Evolutionary conservation across 1,140 invertebrate species (phyloP), one percentile per base, ranked within the genome.

Genomic region (Holcopasites calliopsidis): DNA sequence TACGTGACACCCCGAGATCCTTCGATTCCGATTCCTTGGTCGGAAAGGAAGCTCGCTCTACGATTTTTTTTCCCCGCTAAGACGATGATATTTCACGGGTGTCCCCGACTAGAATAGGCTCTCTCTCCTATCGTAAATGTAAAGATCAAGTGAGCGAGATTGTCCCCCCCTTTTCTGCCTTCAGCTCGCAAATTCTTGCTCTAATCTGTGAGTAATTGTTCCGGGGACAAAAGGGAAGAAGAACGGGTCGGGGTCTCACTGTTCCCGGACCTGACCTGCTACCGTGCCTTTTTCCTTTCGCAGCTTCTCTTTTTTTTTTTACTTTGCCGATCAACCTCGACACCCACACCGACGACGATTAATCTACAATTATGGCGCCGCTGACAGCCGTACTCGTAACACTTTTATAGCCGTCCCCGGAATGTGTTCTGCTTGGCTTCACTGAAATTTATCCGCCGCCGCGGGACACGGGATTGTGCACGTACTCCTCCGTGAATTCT

Each of bases 151-250:
- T 83, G 76, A 81, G 73, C 76, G 65, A 84, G 86, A 86, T 85
- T 77, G 73, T 77, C 55, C 65, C 76, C 26, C 40, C 68, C 47
- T 33, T 40, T 76, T 76, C 62, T 71, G 54, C 77, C 73, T 47
- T 61, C 77, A 77, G 62, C 66, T 88, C 87, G 88, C 88, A 88
- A 88, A 88, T 88, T 88, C 87, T 84, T 40, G 64, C 80, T 87
- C 85, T 88, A 88, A 88, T 88, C 86, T 88, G 79, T 87, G 87
- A 88, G 85, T 88, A 88, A 88, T 88, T 87, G 88, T 88, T 69
- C 81, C 75, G 26, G 31, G 62, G 55, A 86, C 83, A 81, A 86
- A 88, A n/a, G n/a, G 60, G 77, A 4, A 60, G 61, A 70, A 80
- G 77, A 77, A 73, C 70, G 55, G 55, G 73, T 54, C 58, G 52